Evolutionary conservation across 2,113 vertebrate species (phyloP), one percentile per base, ranked within the genome.

Genomic region (Heliornis fulica): DNA sequence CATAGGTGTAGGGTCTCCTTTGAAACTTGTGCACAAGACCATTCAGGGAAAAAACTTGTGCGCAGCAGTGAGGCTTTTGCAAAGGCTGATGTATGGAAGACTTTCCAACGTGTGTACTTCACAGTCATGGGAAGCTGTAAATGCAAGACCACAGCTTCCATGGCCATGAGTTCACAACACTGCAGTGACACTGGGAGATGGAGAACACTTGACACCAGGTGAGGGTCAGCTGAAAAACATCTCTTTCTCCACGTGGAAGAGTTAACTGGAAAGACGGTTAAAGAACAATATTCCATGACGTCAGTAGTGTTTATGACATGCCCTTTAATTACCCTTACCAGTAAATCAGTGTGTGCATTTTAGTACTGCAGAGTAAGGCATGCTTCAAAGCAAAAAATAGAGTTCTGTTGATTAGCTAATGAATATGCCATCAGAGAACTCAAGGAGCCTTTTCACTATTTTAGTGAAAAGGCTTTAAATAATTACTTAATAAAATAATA

Each of bases 271-370:
- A 94, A 93, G 83, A 54, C 0, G 4, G 89, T 83, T 92, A 87
- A 91, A 96, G 83, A 93, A 51, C 69, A 94, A 78, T 61, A 94
- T 95, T 96, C 94, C 79, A 34, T 97, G 63, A 94, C 43, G 54
- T 94, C 87, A 83, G 93, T 53, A 74, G 50, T 89, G 78, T 96
- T 96, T 95, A 91, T 96, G 90, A 93, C 72, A 91, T 82, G 85
- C 40, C 45, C 81, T 95, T 80, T 90, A 90, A 90, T 94, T 93
- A 90, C 85, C 79, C 83, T 78, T 85, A 83, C 80, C 90, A 90
- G 65, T 90, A 94, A 93, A 95, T 90, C 88, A 83, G 46, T 9
- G 5, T 83, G 83, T 89, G 94, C 70, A 91, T 95, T 96, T 96
- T 85, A 96, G 80, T 95, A 92, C 82, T 1, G 5, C 70, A 70